Percentiles rank a stretch among this genome's conserved stretches.
Evolutionary conservation across 2,797 vertebrate genomes (phyloP).

Genomic region (Tinamus major): DNA sequence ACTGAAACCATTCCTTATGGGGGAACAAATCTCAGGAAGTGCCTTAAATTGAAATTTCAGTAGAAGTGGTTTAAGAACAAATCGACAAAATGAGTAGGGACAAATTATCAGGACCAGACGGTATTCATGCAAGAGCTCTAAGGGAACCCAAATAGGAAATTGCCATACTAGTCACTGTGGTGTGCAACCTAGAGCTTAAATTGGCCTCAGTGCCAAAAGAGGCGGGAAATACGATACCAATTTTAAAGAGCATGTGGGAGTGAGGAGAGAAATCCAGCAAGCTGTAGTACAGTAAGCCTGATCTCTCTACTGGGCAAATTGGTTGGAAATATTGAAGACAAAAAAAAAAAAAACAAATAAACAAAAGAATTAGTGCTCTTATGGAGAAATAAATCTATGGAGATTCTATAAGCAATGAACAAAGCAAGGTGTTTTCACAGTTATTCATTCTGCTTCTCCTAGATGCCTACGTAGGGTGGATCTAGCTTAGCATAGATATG

Average conservation of each 20-base stretch:
- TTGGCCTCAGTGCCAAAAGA: not conserved
- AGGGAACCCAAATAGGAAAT: constrained; percentile 52
- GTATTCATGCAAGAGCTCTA: constrained; percentile 18
- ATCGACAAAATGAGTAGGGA: constrained; percentile 28
- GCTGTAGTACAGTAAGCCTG: not conserved
- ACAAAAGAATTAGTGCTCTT: not conserved
- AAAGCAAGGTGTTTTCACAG: not conserved
- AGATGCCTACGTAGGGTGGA: not conserved
- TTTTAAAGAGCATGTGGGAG: constrained; percentile 8
- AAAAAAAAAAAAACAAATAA: not conserved
- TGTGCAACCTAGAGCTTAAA: constrained; percentile 35
- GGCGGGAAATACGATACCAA: not conserved
- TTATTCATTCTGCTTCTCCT: not conserved
- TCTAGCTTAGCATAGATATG: not conserved
- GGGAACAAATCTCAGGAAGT: not conserved
- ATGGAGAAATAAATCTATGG: not conserved
- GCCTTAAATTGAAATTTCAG: not conserved
- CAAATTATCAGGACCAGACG: constrained; percentile 33
- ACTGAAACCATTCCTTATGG: not conserved
- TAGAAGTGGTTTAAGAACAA: constrained; percentile 38
- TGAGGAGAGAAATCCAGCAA: not conserved
- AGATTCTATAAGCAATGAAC: not conserved
- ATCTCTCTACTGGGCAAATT: not conserved
- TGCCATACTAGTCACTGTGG: constrained; percentile 28
- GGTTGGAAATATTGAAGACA: not conserved